Evolutionary conservation across 2,113 vertebrate species (phyloP).

Genomic region (Barbus barbus): DNA sequence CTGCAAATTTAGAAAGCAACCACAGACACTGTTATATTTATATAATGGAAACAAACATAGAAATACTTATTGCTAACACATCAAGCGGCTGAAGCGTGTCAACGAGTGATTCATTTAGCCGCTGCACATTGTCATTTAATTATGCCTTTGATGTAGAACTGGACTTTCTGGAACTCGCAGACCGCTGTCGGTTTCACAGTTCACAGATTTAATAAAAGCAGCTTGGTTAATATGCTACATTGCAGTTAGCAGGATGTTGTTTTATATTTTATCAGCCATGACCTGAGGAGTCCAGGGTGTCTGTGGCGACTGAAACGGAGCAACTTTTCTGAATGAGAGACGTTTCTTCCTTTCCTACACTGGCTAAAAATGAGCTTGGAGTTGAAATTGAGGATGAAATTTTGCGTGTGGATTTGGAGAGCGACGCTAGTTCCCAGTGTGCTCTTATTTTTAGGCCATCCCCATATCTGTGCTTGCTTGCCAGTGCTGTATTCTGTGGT

Average conservation of each 20-base stretch:
- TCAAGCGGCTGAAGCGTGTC: neutral
- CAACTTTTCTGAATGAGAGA: neutral
- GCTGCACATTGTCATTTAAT: slow-evolving; percentile 25
- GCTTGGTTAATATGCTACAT: slow-evolving; percentile 34
- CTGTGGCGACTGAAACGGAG: neutral
- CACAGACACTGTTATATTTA: slow-evolving; percentile 46
- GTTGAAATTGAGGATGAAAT: slow-evolving; percentile 46
- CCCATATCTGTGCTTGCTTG: slow-evolving; percentile 34
- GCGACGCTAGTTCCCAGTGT: slow-evolving; percentile 49
- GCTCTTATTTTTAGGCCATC: slow-evolving; percentile 55
- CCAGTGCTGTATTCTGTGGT: slow-evolving; percentile 50
- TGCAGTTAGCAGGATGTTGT: neutral
- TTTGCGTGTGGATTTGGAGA: slow-evolving; percentile 44
- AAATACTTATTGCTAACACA: slow-evolving; percentile 25
- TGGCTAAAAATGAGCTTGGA: slow-evolving; percentile 33
- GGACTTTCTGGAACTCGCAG: slow-evolving; percentile 1
- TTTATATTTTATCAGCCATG: slow-evolving; percentile 1
- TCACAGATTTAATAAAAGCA: slow-evolving; percentile 21
- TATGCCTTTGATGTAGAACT: slow-evolving; percentile 29
- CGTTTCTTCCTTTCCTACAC: slow-evolving; percentile 10
- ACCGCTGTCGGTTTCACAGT: slow-evolving; percentile 4
- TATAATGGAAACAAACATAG: slow-evolving; percentile 10
- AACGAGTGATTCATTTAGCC: slow-evolving; percentile 10
- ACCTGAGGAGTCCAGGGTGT: neutral
- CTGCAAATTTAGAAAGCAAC: slow-evolving; percentile 45